A percentile compares a stretch with the other conserved stretches of the same genome.
Conservation (phyloP, 1,140 invertebrate genomes). For the Stegodyphus dumicola region DNA sequence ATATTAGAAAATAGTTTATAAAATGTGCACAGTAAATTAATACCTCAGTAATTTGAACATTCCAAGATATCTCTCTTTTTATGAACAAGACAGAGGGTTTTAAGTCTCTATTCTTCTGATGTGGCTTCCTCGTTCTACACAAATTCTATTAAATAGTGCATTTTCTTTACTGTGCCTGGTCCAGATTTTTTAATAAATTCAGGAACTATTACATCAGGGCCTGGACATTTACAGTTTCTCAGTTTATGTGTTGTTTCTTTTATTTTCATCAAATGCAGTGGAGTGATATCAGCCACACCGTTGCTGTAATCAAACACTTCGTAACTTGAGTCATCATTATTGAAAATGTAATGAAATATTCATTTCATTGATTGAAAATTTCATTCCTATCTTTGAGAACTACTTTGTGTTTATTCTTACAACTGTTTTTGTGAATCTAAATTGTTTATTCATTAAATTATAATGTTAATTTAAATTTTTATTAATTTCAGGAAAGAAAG, state of each 20-base stretch:
- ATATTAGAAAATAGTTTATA: neutral
- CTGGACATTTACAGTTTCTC: neutral
- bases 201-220: neutral
- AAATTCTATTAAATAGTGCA: neutral
- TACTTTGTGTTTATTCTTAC: too few species aligned
- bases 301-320: too few species aligned
- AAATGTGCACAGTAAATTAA: neutral
- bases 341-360: too few species aligned
- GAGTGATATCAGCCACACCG: too few species aligned
- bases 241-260: neutral
- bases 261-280: neutral
- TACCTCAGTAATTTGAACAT: neutral
- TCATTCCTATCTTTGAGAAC: too few species aligned
- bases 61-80: neutral
- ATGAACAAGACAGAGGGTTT: neutral
- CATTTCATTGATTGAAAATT: too few species aligned
- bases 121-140: neutral
- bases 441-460: too few species aligned
- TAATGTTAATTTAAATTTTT: too few species aligned
- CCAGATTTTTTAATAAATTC: neutral
- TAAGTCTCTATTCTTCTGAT: neutral
- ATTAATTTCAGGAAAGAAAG: too few species aligned
- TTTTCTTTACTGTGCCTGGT: neutral
- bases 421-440: too few species aligned
- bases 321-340: too few species aligned